Evolutionary conservation across 2,113 vertebrate species (phyloP), one percentile per base, ranked within the genome.

Genomic region (Poeciliopsis prolifica): DNA sequence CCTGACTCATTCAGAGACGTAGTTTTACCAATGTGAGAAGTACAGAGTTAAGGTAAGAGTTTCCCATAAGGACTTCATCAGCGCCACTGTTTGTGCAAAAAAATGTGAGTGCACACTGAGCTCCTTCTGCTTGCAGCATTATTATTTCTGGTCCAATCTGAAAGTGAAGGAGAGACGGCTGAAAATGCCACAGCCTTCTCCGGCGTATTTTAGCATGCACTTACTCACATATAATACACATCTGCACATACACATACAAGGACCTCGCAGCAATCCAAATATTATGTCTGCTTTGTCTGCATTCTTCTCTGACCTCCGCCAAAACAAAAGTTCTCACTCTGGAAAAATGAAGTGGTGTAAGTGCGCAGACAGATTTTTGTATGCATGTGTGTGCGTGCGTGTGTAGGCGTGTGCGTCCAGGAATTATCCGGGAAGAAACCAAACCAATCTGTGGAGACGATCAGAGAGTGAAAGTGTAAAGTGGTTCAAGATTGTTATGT

Each of bases 281-380:
- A 95, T 95, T 95, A 94, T 95, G 94, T 95, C 94, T 95, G 94
- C 92, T 94, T 92, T 90, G 87, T 91, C 91, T 90, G 91, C 92
- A 94, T 94, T 94, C 92, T 92, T 92, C 86, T 88, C 80, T 62
- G 63, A 86, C 78, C 91, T 17, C 90, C 89, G 92, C 94, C 94
- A 94, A 95, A 95, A 94, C 92, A 95, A 94, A 92, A 91, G 88
- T 87, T 92, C 91, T 91, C 85, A 91, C 89, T 88, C 79, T 83
- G 83, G 83, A 88, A 83, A 84, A 92, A 89, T 83, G 85, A 87
- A 70, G 78, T 72, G 42, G 54, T 44, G 72, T 75, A 84, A 76
- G 22, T 35, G 26, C 28, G 65, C 19, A 78, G 65, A 42, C 69
- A 17, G n/a, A 75, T 83, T 68, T 81, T 29, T 81, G 60, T 40